Evolutionary conservation across 2,113 vertebrate species (phyloP), one percentile per base, ranked within the genome.

Genomic region (Athene noctua): DNA sequence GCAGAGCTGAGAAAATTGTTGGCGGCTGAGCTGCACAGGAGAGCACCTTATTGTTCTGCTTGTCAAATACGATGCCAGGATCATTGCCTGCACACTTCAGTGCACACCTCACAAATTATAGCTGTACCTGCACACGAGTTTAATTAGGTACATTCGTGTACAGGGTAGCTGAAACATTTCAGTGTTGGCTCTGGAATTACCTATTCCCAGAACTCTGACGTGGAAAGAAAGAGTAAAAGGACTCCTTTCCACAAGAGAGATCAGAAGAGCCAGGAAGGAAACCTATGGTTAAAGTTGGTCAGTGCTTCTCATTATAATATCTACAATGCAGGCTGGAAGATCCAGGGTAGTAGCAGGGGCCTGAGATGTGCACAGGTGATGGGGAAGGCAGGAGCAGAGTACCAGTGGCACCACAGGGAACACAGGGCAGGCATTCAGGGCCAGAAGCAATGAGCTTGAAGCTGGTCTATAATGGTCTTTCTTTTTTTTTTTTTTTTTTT

Each of bases 71-170:
- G 0, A n/a, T 11, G 75, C 75, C 0, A 0, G 68, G 86, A 97
- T 96, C 92, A 93, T 90, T 62, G 68, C 75, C 65, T 65, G 72
- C 83, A 88, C 0, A 32, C 95, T 83, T 25, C 92, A 71, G 55
- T 65, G 90, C 94, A 71, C 94, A 83, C 40, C 88, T 84, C 90
- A 79, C 96, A 96, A 93, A 96, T 96, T 59, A 92, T 2, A 84
- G 88, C 86, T 90, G 75, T 86, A 92, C 90, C 95, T 88, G 82
- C 29, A 34, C 26, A 5, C 1, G 0, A 55, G 23, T 88, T 90
- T 86, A 71, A n/a, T 94, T 59, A 91, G 72, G 29, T 47, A 78
- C 1, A 0, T 73, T 62, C 7, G 2, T 1, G 5, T 77, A 44
- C 42, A 78, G 25, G 36, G 34, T 4, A 82, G 72, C 30, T 46